Evolutionary conservation across 2,113 vertebrate genomes (phyloP), one percentile per base, ranked within the genome.

Genomic region (Sisor rabdophorus): DNA sequence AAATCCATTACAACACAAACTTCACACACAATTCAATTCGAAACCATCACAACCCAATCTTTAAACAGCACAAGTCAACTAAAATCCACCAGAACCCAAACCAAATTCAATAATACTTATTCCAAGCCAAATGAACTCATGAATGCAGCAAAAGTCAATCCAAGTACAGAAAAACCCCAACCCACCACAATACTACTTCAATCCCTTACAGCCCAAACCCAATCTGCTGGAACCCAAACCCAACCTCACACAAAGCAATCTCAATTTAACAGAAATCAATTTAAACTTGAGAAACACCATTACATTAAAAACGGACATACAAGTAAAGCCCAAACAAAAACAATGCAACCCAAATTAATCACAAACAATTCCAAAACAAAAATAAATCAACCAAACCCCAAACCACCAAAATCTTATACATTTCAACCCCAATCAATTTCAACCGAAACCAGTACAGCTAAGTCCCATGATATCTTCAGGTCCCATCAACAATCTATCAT

Each of bases 181-280:
- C 63, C 36, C 26, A 47, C 22, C 50, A 56, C 32, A 73, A 58
- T 74, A 59, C 79, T 69, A 68, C 13, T 50, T 36, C 28, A 56
- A 53, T 48, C 70, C 40, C 16, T 26, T 20, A 53, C 13, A 44
- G 44, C 28, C 30, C 28, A 75, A 56, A 0, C 13, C 30, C 15
- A 75, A 24, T 6, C 28, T 10, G 32, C 0, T 17, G 36, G 20
- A 19, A 40, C 20, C 4, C 50, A 75, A 40, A 4, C 61, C 24
- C 60, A 64, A n/a, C 28, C 69, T 32, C 2, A 2, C 22, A 59
- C 36, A 65, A 47, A 12, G 2, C 32, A 30, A 30, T 59, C 55
- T 36, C 50, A 79, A 10, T 28, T 40, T 2, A 47, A 15, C 40
- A 65, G 26, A 77, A 77, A 20, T 12, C 26, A 30, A 52, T 19